Percentiles rank a stretch among this genome's conserved stretches.
phyloP scores from a whole-genome alignment of 2,888 invertebrate genomes.

The Melanophora roralis region DNA sequence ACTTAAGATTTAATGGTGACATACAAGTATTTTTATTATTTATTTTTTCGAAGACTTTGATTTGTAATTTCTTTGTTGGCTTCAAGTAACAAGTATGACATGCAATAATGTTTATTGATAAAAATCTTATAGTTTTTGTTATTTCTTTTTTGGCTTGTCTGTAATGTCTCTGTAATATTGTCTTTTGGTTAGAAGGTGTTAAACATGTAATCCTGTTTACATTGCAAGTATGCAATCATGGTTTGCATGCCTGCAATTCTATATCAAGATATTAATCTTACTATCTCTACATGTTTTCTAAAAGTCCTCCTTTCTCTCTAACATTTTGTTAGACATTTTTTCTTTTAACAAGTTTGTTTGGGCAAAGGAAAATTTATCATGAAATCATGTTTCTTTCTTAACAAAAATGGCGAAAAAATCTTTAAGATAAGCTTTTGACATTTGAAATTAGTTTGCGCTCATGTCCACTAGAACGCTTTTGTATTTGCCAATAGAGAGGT shows the following conservation, averaged over 20 bases:
- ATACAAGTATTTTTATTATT: conserved; percentile 26
- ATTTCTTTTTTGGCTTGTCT: neutral
- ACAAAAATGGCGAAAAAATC: conserved; percentile 43
- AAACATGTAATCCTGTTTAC: conserved; percentile 49
- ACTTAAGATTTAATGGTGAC: conserved; percentile 55
- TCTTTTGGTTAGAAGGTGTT: conserved; percentile 56
- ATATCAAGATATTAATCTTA: conserved; percentile 47
- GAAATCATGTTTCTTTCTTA: conserved; percentile 69
- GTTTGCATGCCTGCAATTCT: conserved; percentile 39
- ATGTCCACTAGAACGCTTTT: conserved; percentile 36
- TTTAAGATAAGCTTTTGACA: conserved; percentile 73
- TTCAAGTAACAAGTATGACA: conserved; percentile 52
- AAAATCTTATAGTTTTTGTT: conserved; percentile 40
- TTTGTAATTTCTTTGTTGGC: too few species aligned
- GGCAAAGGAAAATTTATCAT: conserved; percentile 65
- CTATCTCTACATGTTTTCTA: conserved; percentile 44
- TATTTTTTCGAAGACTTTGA: neutral
- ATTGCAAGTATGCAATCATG: conserved; percentile 20
- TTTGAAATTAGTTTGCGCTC: conserved; percentile 72
- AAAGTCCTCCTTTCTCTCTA: neutral
- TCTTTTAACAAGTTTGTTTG: conserved; percentile 12
- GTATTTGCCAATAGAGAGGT: neutral
- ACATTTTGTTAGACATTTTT: neutral
- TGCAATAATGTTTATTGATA: conserved; percentile 62
- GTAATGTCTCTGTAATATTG: neutral